These are phyloP conservation scores for Sitta carolinensis DNA, from an alignment of 2,797 vertebrate genomes.

Conservation along the genomic window DNA sequence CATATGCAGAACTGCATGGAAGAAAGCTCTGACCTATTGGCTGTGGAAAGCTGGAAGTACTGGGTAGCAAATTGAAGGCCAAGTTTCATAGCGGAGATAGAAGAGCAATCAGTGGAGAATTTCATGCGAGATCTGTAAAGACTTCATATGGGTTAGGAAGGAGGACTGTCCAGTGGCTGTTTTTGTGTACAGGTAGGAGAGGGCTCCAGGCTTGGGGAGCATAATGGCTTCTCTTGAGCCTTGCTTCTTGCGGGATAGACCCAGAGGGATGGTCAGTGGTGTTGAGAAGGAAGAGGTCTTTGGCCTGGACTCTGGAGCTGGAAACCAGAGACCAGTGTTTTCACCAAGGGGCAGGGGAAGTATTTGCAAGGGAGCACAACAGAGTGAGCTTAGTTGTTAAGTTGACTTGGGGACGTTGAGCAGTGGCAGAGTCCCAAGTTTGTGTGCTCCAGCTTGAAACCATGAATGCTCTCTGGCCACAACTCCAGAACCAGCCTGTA, in stretches of 20 bases:
- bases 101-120: neutral
- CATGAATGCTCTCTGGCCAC: neutral
- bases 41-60: neutral
- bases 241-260: neutral
- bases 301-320: neutral
- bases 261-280: neutral
- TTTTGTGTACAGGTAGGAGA: neutral
- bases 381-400: neutral
- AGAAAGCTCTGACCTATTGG: neutral
- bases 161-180: neutral
- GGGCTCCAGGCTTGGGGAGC: neutral
- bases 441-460: constrained; percentile 12
- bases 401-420: constrained; percentile 5
- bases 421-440: constrained; percentile 5
- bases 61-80: neutral
- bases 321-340: neutral
- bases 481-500: constrained; percentile 36
- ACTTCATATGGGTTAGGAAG: neutral
- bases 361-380: neutral
- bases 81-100: neutral
- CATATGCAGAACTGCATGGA: neutral
- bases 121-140: neutral
- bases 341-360: neutral
- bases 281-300: neutral
- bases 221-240: neutral